Conservation (phyloP, 2,888 invertebrate species). For the Leptopilina myrica region DNA sequence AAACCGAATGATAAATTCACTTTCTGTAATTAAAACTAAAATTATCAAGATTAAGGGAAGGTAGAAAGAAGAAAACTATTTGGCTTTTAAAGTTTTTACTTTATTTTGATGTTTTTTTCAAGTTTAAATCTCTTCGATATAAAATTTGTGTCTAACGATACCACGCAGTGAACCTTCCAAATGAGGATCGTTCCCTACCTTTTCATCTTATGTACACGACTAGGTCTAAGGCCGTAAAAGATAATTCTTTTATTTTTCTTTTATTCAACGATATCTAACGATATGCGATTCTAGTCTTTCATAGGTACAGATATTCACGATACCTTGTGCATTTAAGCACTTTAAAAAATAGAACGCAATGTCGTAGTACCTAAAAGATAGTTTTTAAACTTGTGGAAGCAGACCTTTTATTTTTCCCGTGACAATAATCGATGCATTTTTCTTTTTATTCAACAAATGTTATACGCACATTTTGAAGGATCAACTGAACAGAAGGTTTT, state of each 20-base stretch:
- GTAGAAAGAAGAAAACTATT: conserved; percentile 43
- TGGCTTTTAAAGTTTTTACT: conserved; percentile 69
- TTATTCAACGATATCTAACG: conserved; percentile 53
- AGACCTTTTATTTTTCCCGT: conserved; percentile 18
- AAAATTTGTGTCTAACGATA: conserved; percentile 76
- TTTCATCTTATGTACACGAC: conserved; percentile 73
- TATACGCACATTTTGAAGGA: conserved; percentile 30
- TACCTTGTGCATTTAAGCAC: conserved; percentile 41
- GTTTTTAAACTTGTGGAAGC: conserved; percentile 14
- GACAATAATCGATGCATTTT: conserved; percentile 4
- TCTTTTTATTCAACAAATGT: conserved; percentile 21
- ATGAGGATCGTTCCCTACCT: conserved; percentile 67
- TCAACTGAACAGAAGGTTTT: conserved; percentile 24
- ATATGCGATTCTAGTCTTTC: conserved; percentile 34
- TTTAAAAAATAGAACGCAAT: conserved; percentile 34
- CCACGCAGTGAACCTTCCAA: conserved; percentile 72
- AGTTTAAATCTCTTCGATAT: conserved; percentile 74
- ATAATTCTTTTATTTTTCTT: conserved; percentile 53
- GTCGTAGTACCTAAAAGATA: conserved; percentile 39
- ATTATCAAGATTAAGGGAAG: conserved; percentile 15
- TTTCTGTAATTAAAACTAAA: no score
- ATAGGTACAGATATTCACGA: conserved; percentile 49
- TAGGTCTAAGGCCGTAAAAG: conserved; percentile 75
- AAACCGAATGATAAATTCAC: no score
- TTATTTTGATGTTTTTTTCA: conserved; percentile 72